Conservation (phyloP, 2,888 invertebrate genomes). For the Argynnis bischoffii region DNA sequence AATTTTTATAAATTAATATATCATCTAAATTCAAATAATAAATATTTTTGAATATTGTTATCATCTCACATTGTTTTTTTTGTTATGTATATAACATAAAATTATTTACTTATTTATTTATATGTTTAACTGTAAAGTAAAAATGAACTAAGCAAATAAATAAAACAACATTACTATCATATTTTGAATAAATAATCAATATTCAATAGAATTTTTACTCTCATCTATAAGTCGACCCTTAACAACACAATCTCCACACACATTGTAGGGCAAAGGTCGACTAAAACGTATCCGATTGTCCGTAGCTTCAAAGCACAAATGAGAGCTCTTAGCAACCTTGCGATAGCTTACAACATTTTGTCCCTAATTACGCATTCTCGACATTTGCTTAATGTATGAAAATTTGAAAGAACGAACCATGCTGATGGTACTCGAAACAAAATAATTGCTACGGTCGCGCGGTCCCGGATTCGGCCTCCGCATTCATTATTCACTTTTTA, state of each 20-base stretch:
- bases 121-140: too few species aligned
- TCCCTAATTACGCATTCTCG: constrained; percentile 79
- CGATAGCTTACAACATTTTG: constrained; percentile 73
- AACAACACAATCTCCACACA: neutral
- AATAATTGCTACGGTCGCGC: constrained; percentile 81
- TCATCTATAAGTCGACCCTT: constrained; percentile 38
- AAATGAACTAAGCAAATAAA: too few species aligned
- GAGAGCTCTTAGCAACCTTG: constrained; percentile 61
- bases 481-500: constrained; percentile 82
- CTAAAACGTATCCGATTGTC: constrained; percentile 58
- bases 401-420: constrained; percentile 80
- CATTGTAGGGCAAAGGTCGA: constrained; percentile 35
- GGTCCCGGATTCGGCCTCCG: constrained; percentile 76
- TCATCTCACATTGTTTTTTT: too few species aligned
- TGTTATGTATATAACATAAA: too few species aligned
- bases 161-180: too few species aligned
- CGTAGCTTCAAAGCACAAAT: constrained; percentile 63
- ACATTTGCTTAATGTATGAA: constrained; percentile 81
- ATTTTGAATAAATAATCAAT: too few species aligned
- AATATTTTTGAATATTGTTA: too few species aligned
- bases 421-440: constrained; percentile 82
- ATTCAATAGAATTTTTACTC: constrained; percentile 25
- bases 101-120: too few species aligned
- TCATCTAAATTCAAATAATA: too few species aligned
- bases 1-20: neutral